Evolutionary conservation across 2,797 vertebrate genomes (phyloP), one percentile per base, ranked within the genome.

Genomic region (Ctenopoma multispine): DNA sequence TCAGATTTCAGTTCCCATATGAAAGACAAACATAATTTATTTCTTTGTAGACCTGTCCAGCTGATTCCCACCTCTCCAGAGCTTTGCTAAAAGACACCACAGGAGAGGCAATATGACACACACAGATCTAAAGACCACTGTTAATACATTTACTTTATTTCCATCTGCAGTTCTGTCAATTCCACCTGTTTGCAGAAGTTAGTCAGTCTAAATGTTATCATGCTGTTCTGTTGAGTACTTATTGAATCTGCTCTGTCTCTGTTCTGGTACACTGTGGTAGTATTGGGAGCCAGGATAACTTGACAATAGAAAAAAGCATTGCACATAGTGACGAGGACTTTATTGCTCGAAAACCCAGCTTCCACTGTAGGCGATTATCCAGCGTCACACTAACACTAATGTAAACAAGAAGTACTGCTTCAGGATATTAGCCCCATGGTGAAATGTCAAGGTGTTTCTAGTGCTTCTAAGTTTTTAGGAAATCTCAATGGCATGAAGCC

Each of bases 1-100:
- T 15, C n/a, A 44, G 4, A 57, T 54, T 68, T 34, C 9, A 27
- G 12, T 58, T 72, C 34, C 41, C 18, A 38, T 57, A 34, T 34
- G 3, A 58, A 40, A 47, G 43, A 44, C 31, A 27, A 48, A 1
- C 38, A 47, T 21, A 3, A 17, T 59, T 67, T 51, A 24, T 24
- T 36, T 13, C 34, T 21, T 47, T 14, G 38, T 18, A 50, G 34
- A 34, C 9, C 18, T 27, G 38, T 63, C 53, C 23, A 49, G 24
- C 21, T 36, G 17, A 58, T n/a, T 49, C 21, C 63, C 5, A 18
- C 54, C 27, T 54, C 38, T 43, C 36, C 41, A 23, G 41, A 57
- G 41, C 4, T n/a, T 53, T 49, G 51, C 38, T 15, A 36, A 62
- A 15, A 10, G 7, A 1, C 17, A 43, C 44, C 2, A 36, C n/a